phyloP scores from a whole-genome alignment of 2,797 vertebrate genomes.

The Discoglossus pictus region DNA sequence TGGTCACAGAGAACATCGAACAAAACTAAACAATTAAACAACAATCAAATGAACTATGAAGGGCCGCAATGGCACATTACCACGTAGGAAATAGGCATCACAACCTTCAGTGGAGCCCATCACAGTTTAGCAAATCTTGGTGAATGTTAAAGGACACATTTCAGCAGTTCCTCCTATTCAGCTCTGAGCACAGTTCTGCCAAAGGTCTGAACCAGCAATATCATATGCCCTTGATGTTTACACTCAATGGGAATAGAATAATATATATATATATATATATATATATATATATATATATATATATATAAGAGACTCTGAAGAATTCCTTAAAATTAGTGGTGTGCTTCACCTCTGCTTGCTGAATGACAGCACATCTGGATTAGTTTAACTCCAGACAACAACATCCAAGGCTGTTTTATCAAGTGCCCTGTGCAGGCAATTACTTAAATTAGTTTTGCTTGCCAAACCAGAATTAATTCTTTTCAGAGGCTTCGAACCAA shows the following conservation, averaged over 20 bases:
- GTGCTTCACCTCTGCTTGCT: not conserved
- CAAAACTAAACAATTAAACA: no score
- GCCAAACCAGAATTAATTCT: not conserved
- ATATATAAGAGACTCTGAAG: not conserved
- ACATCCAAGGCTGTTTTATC: not conserved
- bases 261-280: not conserved
- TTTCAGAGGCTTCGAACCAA: not conserved
- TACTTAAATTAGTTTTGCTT: slow-evolving; percentile 16
- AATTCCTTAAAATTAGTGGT: not conserved
- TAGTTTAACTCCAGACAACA: slow-evolving; percentile 1
- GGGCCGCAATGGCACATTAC: no score
- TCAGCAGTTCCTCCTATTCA: no score
- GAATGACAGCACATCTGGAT: slow-evolving; percentile 15
- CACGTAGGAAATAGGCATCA: no score
- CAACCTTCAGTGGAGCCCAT: no score
- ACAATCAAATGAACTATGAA: no score
- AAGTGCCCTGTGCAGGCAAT: slow-evolving; percentile 5
- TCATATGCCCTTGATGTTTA: no score
- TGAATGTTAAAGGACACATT: no score
- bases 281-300: slow-evolving; percentile 6
- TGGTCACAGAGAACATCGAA: no score
- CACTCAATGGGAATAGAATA: not conserved
- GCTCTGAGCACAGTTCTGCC: no score
- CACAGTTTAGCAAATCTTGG: no score
- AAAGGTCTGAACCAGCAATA: no score